Evolutionary conservation across 2,888 invertebrate species (phyloP), one percentile per base, ranked within the genome.

Genomic region (Cryptus viduatorius): DNA sequence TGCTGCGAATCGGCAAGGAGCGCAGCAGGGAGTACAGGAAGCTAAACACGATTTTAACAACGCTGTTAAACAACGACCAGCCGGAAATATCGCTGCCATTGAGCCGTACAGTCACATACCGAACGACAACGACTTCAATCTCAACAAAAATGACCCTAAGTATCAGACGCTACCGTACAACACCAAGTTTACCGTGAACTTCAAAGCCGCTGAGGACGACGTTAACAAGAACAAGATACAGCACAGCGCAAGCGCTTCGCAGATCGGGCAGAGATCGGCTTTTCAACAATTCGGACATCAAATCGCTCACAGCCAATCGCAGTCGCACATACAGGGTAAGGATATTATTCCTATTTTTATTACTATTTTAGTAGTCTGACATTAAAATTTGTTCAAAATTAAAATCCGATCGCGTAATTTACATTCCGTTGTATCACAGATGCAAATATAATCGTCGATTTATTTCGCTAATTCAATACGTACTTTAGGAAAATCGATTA

Each of bases 141-240:
- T 97, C 37, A 97, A 96, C 91, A 98, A 98, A 93, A 97, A 96
- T 79, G 98, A 98, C 94, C 98, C 97, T 59, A 98, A 98, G 94
- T 98, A 97, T 94, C 98, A 98, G 95, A 98, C 98, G 42, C 94
- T 98, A 94, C 98, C 98, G 89, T 97, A 98, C 94, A 98, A 96
- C 93, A 97, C 97, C 50, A 98, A 98, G 94, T 97, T 97, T 93
- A 96, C 96, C 16, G 94, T 96, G 24, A 95, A 96, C 94, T 94
- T 95, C 81, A 92, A 95, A 86, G 90, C 94, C 7, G 86, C 84
- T 85, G 91, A 94, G 88, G 92, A 93, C 76, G 93, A 93, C 79
- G 90, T 93, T 24, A 92, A 92, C 79, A 92, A 92, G 76, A 92
- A 92, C 79, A 94, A 93, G 87, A 93, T 94, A 65, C 94, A 94